A percentile compares a stretch with the other conserved stretches of the same genome.
phyloP scores from a whole-genome alignment of 2,888 invertebrate species.

The Oxystoma pomonae region DNA sequence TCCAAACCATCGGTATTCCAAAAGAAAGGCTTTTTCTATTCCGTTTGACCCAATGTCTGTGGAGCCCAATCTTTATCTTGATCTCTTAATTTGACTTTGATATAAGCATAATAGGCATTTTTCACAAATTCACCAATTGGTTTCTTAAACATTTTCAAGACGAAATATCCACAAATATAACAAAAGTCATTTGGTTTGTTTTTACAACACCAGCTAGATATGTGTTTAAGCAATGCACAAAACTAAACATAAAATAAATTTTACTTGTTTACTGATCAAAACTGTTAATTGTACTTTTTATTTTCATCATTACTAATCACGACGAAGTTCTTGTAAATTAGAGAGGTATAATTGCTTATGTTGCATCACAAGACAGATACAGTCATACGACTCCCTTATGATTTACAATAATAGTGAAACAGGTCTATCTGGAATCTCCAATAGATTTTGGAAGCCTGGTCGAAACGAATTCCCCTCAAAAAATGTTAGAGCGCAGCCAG shows the following conservation, averaged over 20 bases:
- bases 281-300: too few species aligned
- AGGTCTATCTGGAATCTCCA: too few species aligned
- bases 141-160: constrained; percentile 2
- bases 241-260: background rate
- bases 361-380: too few species aligned
- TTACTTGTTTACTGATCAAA: background rate
- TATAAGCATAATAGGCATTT: constrained; percentile 5
- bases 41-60: background rate
- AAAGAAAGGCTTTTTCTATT: too few species aligned
- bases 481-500: too few species aligned
- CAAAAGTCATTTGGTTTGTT: constrained; percentile 7
- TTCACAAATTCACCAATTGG: constrained; percentile 2
- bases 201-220: constrained; percentile 2
- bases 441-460: too few species aligned
- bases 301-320: too few species aligned
- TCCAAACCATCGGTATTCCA: constrained; percentile 25
- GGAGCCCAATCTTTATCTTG: constrained; percentile 24
- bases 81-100: constrained; percentile 25
- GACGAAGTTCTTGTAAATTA: too few species aligned
- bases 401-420: too few species aligned
- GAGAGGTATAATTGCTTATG: too few species aligned
- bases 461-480: too few species aligned
- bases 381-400: too few species aligned
- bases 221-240: background rate
- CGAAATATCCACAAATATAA: constrained; percentile 8